Evolutionary conservation across 2,888 invertebrate genomes (phyloP), one percentile per base, ranked within the genome.

Genomic region (Therioaphis trifolii): DNA sequence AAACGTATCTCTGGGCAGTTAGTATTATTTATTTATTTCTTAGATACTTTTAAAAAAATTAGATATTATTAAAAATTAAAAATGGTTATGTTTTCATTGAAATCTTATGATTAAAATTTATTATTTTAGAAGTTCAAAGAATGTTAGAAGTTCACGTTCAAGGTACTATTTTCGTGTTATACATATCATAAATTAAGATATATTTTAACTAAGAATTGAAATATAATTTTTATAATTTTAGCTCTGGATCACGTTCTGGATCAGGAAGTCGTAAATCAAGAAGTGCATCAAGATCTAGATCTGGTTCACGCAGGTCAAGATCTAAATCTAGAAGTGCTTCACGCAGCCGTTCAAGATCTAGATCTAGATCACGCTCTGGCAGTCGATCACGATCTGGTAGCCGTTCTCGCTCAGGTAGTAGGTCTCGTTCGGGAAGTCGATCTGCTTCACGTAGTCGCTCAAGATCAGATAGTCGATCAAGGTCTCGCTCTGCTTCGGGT

Each of bases 1-100:
- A 89, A 91, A 84, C 91, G 92, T 87, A 91, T 91, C 86, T 90
- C 90, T 35, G 79, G 84, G 24, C 84, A 84, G 85, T 85, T 21
- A 79, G 85, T 79, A 74, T 61, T n/a, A n/a, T n/a, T n/a, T n/a
- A n/a, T n/a, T n/a, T n/a, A n/a, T n/a, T n/a, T n/a, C n/a, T n/a
- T n/a, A n/a, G n/a, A n/a, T n/a, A n/a, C n/a, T n/a, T n/a, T n/a
- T n/a, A n/a, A n/a, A 49, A 29, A 14, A 69, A 35, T 49, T 84
- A 63, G 12, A 35, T 68, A 35, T n/a, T 66, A 79, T 66, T 43
- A 40, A 46, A 27, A 68, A 29, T 82, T 15, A n/a, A 72, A 29
- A 21, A 35, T 49, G 27, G 18, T 58, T 71, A 75, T 84, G 29
- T 75, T 35, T 15, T 52, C 21, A 15, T 80, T 35, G n/a, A n/a